These are phyloP conservation scores for Meiosimyza platycephala DNA, from an alignment of 2,888 invertebrate species.

Conservation along the genomic window DNA sequence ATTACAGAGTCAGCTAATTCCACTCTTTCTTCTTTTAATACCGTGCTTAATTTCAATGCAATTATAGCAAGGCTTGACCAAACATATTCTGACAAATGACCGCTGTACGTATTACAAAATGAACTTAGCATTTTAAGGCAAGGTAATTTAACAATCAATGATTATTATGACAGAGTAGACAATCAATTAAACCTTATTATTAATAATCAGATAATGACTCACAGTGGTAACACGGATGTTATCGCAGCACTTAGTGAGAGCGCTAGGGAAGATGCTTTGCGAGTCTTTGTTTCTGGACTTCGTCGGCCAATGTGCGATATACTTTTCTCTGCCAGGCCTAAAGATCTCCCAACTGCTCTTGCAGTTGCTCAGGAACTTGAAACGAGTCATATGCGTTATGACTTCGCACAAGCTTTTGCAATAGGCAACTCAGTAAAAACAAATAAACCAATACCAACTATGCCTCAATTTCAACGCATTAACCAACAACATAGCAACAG, in stretches of 20 bases:
- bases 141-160: slow-evolving; percentile 31
- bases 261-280: not conserved
- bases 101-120: slow-evolving; percentile 37
- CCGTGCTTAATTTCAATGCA: slow-evolving; percentile 33
- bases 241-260: not conserved
- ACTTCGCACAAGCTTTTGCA: not conserved
- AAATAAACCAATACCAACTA: not conserved
- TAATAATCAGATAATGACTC: no score
- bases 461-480: no score
- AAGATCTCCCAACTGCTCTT: slow-evolving; percentile 12
- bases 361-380: not conserved
- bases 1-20: slow-evolving; percentile 32
- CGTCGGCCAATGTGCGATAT: not conserved
- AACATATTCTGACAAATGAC: slow-evolving; percentile 37
- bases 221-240: no score
- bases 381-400: slow-evolving; percentile 6
- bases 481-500: no score
- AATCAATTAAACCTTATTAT: no score
- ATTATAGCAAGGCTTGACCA: slow-evolving; percentile 37
- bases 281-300: not conserved
- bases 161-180: slow-evolving; percentile 14
- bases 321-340: not conserved
- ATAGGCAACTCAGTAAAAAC: not conserved
- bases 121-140: slow-evolving; percentile 31
- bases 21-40: slow-evolving; percentile 33